Percentiles rank a stretch among this genome's conserved stretches.
These are phyloP conservation scores for Diorhabda carinulata DNA, from an alignment of 1,140 invertebrate genomes.

Conservation along the genomic window DNA sequence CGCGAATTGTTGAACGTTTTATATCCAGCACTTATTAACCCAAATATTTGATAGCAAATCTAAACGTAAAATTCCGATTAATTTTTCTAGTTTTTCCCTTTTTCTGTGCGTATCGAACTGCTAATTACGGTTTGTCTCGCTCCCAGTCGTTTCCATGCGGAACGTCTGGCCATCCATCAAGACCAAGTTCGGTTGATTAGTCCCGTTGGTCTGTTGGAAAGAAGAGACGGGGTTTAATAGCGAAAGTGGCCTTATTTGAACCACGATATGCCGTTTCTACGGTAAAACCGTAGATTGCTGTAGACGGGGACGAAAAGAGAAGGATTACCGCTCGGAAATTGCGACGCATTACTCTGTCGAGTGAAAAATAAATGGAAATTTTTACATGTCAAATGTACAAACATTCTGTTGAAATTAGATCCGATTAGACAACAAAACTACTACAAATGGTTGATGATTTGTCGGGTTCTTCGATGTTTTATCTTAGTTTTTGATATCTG, in stretches of 20 bases:
- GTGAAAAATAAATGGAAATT: slow-evolving; percentile 4
- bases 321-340: slow-evolving; percentile 16
- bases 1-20: too few relatives aligned
- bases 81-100: too few relatives aligned
- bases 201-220: slow-evolving; percentile 8
- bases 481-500: too few relatives aligned
- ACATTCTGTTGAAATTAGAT: not conserved
- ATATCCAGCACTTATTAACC: too few relatives aligned
- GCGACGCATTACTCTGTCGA: slow-evolving; percentile 1
- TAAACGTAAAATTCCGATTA: too few relatives aligned
- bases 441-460: too few relatives aligned
- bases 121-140: not conserved
- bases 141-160: not conserved
- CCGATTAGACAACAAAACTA: too few relatives aligned
- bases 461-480: too few relatives aligned
- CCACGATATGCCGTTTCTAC: slow-evolving; percentile 2
- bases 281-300: slow-evolving; percentile 1
- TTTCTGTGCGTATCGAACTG: not conserved
- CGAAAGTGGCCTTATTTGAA: slow-evolving; percentile 13
- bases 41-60: too few relatives aligned
- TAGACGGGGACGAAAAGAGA: slow-evolving; percentile 11
- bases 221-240: slow-evolving; percentile 10
- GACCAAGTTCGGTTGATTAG: slow-evolving; percentile 6
- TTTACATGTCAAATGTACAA: not conserved
- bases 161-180: slow-evolving; percentile 10